A percentile compares a stretch with the other conserved stretches of the same genome.
Conservation (phyloP, 2,888 invertebrate genomes). For the Brachypalpus laphriformis region DNA sequence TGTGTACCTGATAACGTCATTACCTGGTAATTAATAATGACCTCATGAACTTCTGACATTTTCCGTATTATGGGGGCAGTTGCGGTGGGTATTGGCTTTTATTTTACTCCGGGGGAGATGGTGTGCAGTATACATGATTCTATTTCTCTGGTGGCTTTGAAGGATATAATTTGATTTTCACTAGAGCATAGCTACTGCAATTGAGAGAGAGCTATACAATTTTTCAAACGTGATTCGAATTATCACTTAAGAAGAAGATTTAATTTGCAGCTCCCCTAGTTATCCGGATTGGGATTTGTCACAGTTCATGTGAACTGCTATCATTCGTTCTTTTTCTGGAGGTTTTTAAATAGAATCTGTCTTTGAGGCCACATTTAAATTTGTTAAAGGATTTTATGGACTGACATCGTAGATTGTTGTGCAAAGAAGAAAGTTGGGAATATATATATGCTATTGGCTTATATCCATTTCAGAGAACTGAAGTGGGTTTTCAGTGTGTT, state of each 20-base stretch:
- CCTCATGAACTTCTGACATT: conserved; percentile 72
- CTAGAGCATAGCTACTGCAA: conserved; percentile 41
- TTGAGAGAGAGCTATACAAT: conserved; percentile 44
- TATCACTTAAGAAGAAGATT: conserved; percentile 35
- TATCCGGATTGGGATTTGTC: conserved; percentile 5
- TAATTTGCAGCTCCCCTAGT: conserved; percentile 3
- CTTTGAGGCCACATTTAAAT: not conserved
- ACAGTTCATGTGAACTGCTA: not conserved
- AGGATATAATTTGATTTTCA: conserved; percentile 65
- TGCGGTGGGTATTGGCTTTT: conserved; percentile 1
- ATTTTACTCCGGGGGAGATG: conserved; percentile 3
- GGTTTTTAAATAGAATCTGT: not conserved
- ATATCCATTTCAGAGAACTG: too few species aligned
- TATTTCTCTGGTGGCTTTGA: conserved; percentile 63
- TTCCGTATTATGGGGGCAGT: not conserved
- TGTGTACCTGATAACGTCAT: conserved; percentile 64
- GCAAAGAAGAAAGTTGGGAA: too few species aligned
- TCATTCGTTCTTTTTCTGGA: not conserved
- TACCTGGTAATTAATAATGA: conserved; percentile 69
- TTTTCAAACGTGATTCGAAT: conserved; percentile 60
- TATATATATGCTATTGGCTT: too few species aligned
- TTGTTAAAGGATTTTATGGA: not conserved
- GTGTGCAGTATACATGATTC: conserved; percentile 52
- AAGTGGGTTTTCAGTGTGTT: too few species aligned
- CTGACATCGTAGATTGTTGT: too few species aligned